phyloP scores from a whole-genome alignment of 2,888 invertebrate genomes.

The Oscheius sp. region DNA sequence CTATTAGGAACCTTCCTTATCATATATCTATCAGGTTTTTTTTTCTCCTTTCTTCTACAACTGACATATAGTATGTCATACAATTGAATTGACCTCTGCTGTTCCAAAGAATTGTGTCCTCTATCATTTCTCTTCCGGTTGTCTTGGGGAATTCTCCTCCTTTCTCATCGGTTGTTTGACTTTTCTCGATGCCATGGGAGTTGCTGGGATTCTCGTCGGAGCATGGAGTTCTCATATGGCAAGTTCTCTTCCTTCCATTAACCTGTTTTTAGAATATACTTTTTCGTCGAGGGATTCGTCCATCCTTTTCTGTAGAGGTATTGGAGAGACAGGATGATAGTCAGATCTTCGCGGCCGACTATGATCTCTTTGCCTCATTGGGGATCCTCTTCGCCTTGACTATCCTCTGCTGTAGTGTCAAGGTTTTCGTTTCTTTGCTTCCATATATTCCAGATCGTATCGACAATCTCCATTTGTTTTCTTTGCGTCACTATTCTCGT shows the following conservation, averaged over 20 bases:
- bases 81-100: slow-evolving; percentile 43
- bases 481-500: slow-evolving; percentile 46
- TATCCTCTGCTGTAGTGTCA: slow-evolving; percentile 46
- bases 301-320: slow-evolving; percentile 30
- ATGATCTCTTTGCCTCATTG: slow-evolving; percentile 38
- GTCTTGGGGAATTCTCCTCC: slow-evolving; percentile 47
- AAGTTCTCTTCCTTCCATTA: background rate
- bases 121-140: slow-evolving; percentile 47
- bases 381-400: slow-evolving; percentile 38
- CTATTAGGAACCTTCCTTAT: slow-evolving; percentile 47
- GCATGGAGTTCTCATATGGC: slow-evolving; percentile 50
- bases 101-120: slow-evolving; percentile 53
- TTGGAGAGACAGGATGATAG: slow-evolving; percentile 31
- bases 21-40: slow-evolving; percentile 38
- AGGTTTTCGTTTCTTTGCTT: slow-evolving; percentile 3
- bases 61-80: slow-evolving; percentile 39
- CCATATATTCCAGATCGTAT: slow-evolving; percentile 36
- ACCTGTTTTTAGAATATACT: slow-evolving; percentile 38
- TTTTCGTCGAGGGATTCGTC: slow-evolving; percentile 39
- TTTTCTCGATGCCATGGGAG: slow-evolving; percentile 38
- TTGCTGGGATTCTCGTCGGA: slow-evolving; percentile 37
- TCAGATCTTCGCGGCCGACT: slow-evolving; percentile 33
- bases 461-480: slow-evolving; percentile 45
- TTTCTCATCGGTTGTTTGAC: slow-evolving; percentile 46
- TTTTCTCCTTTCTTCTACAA: background rate